Percentiles rank a stretch among this genome's conserved stretches.
These are phyloP conservation scores for Trissolcus japonicus DNA, from an alignment of 2,888 invertebrate species.

Conservation along the genomic window DNA sequence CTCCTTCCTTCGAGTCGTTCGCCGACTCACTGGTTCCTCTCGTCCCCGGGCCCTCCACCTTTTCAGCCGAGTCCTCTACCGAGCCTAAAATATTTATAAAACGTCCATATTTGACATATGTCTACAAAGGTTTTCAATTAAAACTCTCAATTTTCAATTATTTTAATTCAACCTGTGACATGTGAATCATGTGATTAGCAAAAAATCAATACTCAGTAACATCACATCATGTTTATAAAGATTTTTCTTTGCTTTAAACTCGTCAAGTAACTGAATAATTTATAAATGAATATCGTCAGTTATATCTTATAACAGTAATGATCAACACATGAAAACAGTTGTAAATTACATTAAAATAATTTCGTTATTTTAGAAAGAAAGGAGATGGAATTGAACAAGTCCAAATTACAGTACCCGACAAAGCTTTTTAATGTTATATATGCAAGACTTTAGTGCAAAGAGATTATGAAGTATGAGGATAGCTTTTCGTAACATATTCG, in stretches of 20 bases:
- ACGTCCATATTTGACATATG: neutral
- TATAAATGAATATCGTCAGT: too few species aligned
- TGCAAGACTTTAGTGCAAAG: slow-evolving; percentile 34
- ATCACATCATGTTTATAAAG: neutral
- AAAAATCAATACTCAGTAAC: neutral
- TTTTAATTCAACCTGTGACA: too few species aligned
- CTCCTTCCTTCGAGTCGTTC: slow-evolving; percentile 72
- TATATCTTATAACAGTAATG: too few species aligned
- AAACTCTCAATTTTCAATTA: too few species aligned
- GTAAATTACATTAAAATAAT: too few species aligned
- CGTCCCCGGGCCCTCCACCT: slow-evolving; percentile 76
- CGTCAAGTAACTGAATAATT: too few species aligned
- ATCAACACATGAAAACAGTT: too few species aligned
- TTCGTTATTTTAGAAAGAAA: too few species aligned
- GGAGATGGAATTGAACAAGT: too few species aligned
- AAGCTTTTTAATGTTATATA: neutral
- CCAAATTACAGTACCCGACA: too few species aligned
- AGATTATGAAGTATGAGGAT: slow-evolving; percentile 32
- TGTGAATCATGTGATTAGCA: neutral
- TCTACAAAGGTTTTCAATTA: too few species aligned
- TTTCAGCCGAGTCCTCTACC: slow-evolving; percentile 73
- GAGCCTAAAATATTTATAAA: slow-evolving; percentile 63
- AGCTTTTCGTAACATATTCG: slow-evolving; percentile 46
- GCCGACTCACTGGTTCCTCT: slow-evolving; percentile 73
- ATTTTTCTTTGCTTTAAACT: too few species aligned